These are phyloP conservation scores for Anhinga anhinga DNA, from an alignment of 2,113 vertebrate species.

Conservation along the genomic window DNA sequence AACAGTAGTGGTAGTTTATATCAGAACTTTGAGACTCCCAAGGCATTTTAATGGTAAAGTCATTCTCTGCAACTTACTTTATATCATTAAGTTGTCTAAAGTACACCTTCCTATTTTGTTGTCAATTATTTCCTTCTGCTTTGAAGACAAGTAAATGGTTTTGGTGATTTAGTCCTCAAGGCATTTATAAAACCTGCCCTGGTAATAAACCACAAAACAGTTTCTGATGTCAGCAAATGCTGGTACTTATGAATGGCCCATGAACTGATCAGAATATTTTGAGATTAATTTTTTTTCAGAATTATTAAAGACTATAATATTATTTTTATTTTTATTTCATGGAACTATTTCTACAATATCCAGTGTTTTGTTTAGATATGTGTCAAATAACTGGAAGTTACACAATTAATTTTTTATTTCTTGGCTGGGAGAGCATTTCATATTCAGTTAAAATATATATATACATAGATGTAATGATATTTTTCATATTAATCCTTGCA, in stretches of 20 bases:
- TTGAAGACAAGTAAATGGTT: not conserved
- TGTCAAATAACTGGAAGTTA: not conserved
- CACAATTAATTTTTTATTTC: not conserved
- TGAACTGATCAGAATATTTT: not conserved
- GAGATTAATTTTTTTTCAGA: not conserved
- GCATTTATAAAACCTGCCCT: not conserved
- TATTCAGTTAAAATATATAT: not conserved
- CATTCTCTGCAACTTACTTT: not conserved
- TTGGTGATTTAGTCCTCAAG: not conserved
- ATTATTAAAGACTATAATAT: not conserved
- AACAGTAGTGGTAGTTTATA: not conserved
- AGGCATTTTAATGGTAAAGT: not conserved
- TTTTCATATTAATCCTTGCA: not conserved
- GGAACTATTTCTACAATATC: not conserved
- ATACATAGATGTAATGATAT: accelerated
- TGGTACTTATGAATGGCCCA: not conserved
- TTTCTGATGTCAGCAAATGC: not conserved
- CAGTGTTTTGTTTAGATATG: not conserved
- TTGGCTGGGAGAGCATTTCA: not conserved
- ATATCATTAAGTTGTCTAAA: not conserved
- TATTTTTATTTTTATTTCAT: not conserved
- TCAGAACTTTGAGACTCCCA: not conserved
- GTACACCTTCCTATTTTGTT: not conserved
- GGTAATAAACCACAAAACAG: not conserved
- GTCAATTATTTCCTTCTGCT: slow-evolving; percentile 1